Evolutionary conservation across 1,140 invertebrate species (phyloP), one percentile per base, ranked within the genome.

Genomic region (Steinernema feltiae): DNA sequence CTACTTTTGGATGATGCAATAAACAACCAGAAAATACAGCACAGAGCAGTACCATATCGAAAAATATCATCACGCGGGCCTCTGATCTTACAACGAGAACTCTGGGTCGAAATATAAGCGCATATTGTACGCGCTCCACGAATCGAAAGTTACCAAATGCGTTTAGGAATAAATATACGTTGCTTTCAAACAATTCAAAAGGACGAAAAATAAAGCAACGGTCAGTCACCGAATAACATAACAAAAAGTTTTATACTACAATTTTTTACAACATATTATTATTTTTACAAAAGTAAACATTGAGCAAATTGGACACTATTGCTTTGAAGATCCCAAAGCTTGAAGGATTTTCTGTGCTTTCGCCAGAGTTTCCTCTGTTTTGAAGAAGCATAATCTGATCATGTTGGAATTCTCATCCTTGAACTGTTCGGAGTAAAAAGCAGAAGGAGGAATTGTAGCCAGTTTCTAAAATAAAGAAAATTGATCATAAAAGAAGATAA

Each of bases 371-470:
- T 85, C 80, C 27, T 86, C 85, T 31, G 81, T 87, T 77, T 86
- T 75, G 48, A 85, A 84, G 86, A 96, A 98, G 87, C 95, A 97
- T 80, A 91, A 89, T 24, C 96, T 89, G 1, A 97, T 92, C 84
- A 91, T 93, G 87, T 95, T 91, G 87, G 97, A 93, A 1, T 90
- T 94, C 3, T 96, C 87, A 76, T 90, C 86, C 87, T 96, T 96
- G 87, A 98, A 90, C 21, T 89, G 88, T 0, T 90, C 88, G 48
- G 91, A 91, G 87, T 97, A 99, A 88, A 99, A 99, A 0, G 94
- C 95, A 70, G 92, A 92, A 12, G 93, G 92, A 18, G 97, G 97
- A 82, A 99, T 98, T 32, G 93, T 92, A 82, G 95, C 92, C 27
- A 99, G 87, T 75, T 95, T 94, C 85, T 87, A 72, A 32, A 79